Evolutionary conservation across 2,113 vertebrate genomes (phyloP), one percentile per base, ranked within the genome.

Genomic region (Myiagra hebetior): DNA sequence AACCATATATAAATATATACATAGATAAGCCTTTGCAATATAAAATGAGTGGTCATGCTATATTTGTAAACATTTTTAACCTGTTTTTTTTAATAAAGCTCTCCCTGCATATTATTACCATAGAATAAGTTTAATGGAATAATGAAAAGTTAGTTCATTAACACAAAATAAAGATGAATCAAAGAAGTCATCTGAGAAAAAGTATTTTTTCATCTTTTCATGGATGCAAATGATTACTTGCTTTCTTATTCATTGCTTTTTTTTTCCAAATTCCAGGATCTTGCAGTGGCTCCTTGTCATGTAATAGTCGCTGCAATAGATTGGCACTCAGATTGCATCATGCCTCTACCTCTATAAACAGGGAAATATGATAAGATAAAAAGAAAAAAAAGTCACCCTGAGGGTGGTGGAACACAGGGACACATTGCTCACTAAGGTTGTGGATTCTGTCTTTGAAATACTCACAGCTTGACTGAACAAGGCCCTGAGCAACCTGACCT

Each of bases 211-310:
- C 5, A 35, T 44, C 15, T 47, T 74, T 77, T 64, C 35, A 20
- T 19, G 9, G n/a, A 64, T 65, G 27, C 7, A 46, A 35, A 17
- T 79, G 16, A 31, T 30, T 80, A 30, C 13, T 91, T 68, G 14
- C 10, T 72, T 88, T 83, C 59, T 37, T 64, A 28, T 16, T 55
- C 21, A 44, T 17, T 75, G 6, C 2, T 52, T 68, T 81, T 89
- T 89, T 88, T 78, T 62, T n/a, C 21, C 18, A 35, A 59, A 67
- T 15, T 57, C 4, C 3, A 10, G 33, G 33, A 56, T 67, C n/a
- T 67, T 13, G 1, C 19, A 52, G 10, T 39, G 9, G 1, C 4
- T 56, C 85, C 24, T 42, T 80, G 21, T 31, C 4, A 1, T 0
- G 1, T 46, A 67, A 67, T 17, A 2, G 6, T 69, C 1, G 1